Evolutionary conservation across 2,113 vertebrate species (phyloP).

Genomic region (Calyptommatus sinebrachiatus): DNA sequence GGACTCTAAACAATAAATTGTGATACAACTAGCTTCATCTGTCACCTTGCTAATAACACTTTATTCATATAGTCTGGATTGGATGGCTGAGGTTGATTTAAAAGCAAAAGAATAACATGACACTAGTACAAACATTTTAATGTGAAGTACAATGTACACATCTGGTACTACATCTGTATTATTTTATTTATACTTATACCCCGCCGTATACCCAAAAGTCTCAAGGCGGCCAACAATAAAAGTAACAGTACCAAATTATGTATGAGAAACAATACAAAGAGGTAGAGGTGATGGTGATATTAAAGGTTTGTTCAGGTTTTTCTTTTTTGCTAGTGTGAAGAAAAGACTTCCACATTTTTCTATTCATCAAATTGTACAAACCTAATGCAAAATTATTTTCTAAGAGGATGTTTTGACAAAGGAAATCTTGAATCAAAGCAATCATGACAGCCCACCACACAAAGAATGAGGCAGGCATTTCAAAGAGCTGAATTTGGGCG

Average conservation of each 20-base stretch:
- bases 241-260: too few relatives aligned
- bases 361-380: background rate
- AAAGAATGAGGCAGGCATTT: background rate
- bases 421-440: background rate
- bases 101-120: background rate
- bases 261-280: background rate
- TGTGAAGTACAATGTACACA: background rate
- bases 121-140: too few relatives aligned
- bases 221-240: too few relatives aligned
- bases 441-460: background rate
- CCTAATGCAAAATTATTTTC: background rate
- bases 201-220: too few relatives aligned
- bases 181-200: background rate
- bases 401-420: background rate
- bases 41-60: background rate
- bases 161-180: background rate
- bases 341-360: constrained; percentile 3
- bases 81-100: background rate
- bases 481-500: background rate
- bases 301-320: background rate
- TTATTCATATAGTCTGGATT: background rate
- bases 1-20: constrained; percentile 16
- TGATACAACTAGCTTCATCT: constrained; percentile 24
- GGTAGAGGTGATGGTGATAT: too few relatives aligned
- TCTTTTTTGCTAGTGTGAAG: background rate